Conservation (phyloP, 2,113 vertebrate species). For the Hyperopisus bebe region DNA sequence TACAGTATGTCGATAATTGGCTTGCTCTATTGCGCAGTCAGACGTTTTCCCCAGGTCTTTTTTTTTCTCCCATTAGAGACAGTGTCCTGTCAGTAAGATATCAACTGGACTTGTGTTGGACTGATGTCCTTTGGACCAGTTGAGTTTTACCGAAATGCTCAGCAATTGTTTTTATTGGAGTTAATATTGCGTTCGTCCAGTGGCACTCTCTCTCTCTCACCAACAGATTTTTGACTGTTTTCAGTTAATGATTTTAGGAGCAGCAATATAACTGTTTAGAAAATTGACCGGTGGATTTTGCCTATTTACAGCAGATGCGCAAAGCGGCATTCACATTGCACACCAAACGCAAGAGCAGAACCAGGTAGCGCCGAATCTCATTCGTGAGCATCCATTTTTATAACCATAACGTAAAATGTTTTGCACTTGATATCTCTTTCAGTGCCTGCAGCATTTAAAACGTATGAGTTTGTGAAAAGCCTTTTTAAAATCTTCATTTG, state of each 20-base stretch:
- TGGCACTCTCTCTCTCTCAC: background rate
- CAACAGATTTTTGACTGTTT: background rate
- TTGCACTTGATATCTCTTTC: constrained; percentile 2
- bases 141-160: background rate
- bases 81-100: background rate
- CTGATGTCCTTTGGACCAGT: background rate
- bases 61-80: background rate
- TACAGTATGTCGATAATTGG: background rate
- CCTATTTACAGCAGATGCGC: background rate
- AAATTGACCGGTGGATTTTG: background rate
- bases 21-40: background rate
- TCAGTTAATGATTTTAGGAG: background rate
- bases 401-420: background rate
- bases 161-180: background rate
- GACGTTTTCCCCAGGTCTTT: background rate
- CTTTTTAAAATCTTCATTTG: constrained; percentile 90
- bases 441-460: constrained; percentile 60
- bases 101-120: background rate
- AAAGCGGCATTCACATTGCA: background rate
- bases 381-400: background rate
- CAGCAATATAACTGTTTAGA: background rate
- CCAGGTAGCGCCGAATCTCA: background rate
- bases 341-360: background rate
- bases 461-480: constrained; percentile 85
- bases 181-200: background rate